Evolutionary conservation across 2,113 vertebrate species (phyloP), one percentile per base, ranked within the genome.

Genomic region (Rostratula benghalensis): DNA sequence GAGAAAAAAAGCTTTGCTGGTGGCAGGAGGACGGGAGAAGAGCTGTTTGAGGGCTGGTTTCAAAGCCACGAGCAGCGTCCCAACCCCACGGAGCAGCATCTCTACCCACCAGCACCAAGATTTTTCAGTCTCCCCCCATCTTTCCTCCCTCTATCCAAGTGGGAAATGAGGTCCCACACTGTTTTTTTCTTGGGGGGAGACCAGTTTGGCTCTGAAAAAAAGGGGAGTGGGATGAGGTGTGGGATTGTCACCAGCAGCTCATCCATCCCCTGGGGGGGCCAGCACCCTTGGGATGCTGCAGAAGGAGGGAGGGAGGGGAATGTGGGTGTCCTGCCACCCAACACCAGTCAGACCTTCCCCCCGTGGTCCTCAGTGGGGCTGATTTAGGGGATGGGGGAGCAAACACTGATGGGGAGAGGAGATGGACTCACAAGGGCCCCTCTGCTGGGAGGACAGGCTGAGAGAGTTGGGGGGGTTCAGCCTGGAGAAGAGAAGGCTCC

Each of bases 151-250:
- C 64, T 41, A 68, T 23, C 41, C 13, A 10, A 53, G n/a, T 0
- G 3, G 46, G 43, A 77, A 48, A 31, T 13, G 33, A 33, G 45
- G 17, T 39, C n/a, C 48, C 30, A 6, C 2, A 15, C 3, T 0
- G 43, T 6, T 71, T 80, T 83, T 69, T 14, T 39, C 11, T 39
- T 39, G 39, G 39, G 64, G 46, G 61, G 82, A n/a, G 24, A 13
- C 4, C 28, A 1, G 5, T n/a, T 33, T 10, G 64, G n/a, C 13
- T 68, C 27, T 35, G 11, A 5, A 17, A 54, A 70, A 45, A n/a
- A 10, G 1, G 2, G 13, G 21, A 3, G 23, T 3, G 6, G 9
- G 45, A 25, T 10, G 23, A 3, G 6, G 46, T 4, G 0, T 9
- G 35, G 45, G 69, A 37, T 7, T 0, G 45, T 33, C 6, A 1